Percentiles rank a stretch among this genome's conserved stretches.
These are phyloP conservation scores for Gymnoscelis rufifasciata DNA, from an alignment of 2,888 invertebrate species.

Conservation along the genomic window DNA sequence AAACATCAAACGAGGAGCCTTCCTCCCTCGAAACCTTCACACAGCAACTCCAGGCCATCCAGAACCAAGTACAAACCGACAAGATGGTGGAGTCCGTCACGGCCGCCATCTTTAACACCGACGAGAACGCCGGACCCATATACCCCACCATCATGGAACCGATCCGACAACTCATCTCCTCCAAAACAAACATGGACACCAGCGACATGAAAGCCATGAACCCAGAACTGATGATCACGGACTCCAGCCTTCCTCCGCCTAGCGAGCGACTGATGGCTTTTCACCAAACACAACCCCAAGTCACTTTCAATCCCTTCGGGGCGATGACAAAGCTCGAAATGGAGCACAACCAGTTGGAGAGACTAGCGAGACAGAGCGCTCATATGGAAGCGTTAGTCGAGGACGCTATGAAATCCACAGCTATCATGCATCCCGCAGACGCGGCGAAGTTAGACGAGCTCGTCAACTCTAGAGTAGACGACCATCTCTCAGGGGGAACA, in stretches of 20 bases:
- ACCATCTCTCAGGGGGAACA: slow-evolving; percentile 56
- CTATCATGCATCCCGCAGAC: slow-evolving; percentile 63
- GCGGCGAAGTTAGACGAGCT: slow-evolving; percentile 79
- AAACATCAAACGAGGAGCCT: slow-evolving; percentile 55
- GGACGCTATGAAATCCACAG: slow-evolving; percentile 70
- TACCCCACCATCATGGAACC: slow-evolving; percentile 40
- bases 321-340: slow-evolving; percentile 63
- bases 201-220: slow-evolving; percentile 57
- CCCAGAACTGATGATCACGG: slow-evolving; percentile 55
- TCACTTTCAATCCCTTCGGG: slow-evolving; percentile 59
- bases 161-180: slow-evolving; percentile 56
- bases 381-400: slow-evolving; percentile 72
- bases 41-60: slow-evolving; percentile 69
- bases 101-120: slow-evolving; percentile 72
- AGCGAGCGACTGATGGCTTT: slow-evolving; percentile 50
- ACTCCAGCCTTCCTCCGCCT: slow-evolving; percentile 40
- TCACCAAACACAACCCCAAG: slow-evolving; percentile 47
- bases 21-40: slow-evolving; percentile 63
- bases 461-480: slow-evolving; percentile 69
- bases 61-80: slow-evolving; percentile 73
- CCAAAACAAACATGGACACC: slow-evolving; percentile 45
- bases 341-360: slow-evolving; percentile 55
- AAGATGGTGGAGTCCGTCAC: slow-evolving; percentile 76
- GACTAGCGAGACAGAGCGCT: slow-evolving; percentile 63
- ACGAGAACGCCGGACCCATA: slow-evolving; percentile 40